phyloP scores from a whole-genome alignment of 2,797 vertebrate species.

The Lophotriccus pileatus region DNA sequence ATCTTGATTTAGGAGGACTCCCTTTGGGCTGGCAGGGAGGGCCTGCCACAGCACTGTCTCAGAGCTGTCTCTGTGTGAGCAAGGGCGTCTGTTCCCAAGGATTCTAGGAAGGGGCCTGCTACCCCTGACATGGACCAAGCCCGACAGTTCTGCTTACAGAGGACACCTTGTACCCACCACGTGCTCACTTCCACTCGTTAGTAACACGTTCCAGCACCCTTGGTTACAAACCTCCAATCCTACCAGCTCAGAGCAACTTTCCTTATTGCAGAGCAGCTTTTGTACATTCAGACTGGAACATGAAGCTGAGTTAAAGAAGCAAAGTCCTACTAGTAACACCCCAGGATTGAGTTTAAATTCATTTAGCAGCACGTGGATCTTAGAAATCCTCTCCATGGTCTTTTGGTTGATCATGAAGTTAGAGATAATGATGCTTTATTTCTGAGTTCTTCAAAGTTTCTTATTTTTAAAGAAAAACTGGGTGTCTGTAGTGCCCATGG shows the following conservation, averaged over 20 bases:
- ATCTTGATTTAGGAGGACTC: background rate
- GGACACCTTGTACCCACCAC: accelerated
- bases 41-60: background rate
- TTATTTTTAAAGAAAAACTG: background rate
- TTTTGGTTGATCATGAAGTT: background rate
- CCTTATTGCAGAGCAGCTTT: background rate
- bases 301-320: background rate
- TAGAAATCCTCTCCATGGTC: background rate
- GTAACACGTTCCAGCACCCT: background rate
- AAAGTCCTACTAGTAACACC: background rate
- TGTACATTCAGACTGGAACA: background rate
- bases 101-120: background rate
- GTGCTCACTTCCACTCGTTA: background rate
- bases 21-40: background rate
- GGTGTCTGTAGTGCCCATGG: background rate
- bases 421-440: background rate
- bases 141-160: accelerated
- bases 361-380: background rate
- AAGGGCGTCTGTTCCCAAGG: accelerated
- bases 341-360: background rate
- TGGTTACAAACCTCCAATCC: background rate
- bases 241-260: background rate
- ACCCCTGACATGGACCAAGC: background rate
- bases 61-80: background rate
- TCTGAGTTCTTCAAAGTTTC: background rate